Base-by-base conservation (phyloP, 2,797 vertebrate genomes). In the Discoglossus pictus region DNA sequence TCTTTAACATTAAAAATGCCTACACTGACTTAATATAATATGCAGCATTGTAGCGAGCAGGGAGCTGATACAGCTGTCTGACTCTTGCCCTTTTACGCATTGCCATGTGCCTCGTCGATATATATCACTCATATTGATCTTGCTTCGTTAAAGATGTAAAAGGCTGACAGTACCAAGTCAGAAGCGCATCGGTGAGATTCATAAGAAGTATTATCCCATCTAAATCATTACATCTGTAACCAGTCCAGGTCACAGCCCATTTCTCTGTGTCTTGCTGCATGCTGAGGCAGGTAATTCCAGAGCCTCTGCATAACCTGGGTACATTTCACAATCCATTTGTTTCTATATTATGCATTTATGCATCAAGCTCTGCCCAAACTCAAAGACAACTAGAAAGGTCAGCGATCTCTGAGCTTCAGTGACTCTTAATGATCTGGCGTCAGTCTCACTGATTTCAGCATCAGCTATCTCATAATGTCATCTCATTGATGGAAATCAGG, bases 91-190 rank as follows among this genome's bases (percentile, higher is more conserved):
- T 31, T 31, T 31, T 31, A 31, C 4, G 27, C 27, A 31, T 8
- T 31, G 27, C 8, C 27, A 31, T 31, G 27, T 8, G 4, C 8
- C 4, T 31, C 27, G 8, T 31, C 8, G 27, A 31, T 31, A 31
- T 8, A 31, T 4, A 31, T 4, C 8, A 31, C 27, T 31, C 8
- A 8, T 31, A 31, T 31, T 31, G 27, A 31, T 31, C 27, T 8
- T 4, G 27, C 27, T 31, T 4, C 8, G 27, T 31, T 31, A 42
- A 21, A n/a, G 16, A 31, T 4, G 12, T 55, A 15, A 51, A 48
- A 11, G 20, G 48, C 8, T 51, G 48, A 51, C 48, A 51, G 48
- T 13, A 31, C 10, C 16, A 25, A 51, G 48, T 31, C 48, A 51
- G 7, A 27, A 34, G 13, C 13, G 1, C n/a, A 17, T 4, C 6